These are phyloP conservation scores for Drosophila diplacantha DNA, from an alignment of 2,888 invertebrate genomes.

Conservation along the genomic window DNA sequence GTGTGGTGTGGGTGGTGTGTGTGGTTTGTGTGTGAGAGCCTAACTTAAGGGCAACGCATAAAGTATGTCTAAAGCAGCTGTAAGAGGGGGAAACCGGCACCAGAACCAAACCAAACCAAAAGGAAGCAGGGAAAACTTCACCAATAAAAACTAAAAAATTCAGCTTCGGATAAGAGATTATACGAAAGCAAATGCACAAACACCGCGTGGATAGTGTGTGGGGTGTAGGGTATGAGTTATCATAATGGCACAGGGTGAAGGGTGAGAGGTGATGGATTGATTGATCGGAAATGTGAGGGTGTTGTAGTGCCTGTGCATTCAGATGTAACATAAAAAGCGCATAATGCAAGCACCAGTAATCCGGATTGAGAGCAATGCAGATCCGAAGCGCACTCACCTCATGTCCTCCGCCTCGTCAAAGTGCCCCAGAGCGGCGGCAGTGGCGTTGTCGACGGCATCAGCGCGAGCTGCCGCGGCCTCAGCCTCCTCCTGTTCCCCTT, in stretches of 20 bases:
- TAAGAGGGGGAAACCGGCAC: slow-evolving; percentile 47
- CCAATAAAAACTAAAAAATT: slow-evolving; percentile 49
- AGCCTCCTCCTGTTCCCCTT: slow-evolving; percentile 25
- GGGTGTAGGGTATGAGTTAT: slow-evolving; percentile 32
- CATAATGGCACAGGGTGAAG: slow-evolving; percentile 43
- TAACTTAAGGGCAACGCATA: slow-evolving; percentile 48
- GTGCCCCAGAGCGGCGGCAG: slow-evolving; percentile 50
- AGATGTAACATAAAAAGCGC: slow-evolving; percentile 61
- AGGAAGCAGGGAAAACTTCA: slow-evolving; percentile 55
- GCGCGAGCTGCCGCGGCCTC: slow-evolving; percentile 49
- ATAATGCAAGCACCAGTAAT: slow-evolving; percentile 48
- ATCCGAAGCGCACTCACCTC: slow-evolving; percentile 64
- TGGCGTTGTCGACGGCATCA: slow-evolving; percentile 59
- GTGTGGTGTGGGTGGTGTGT: slow-evolving; percentile 19
- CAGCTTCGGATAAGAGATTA: slow-evolving; percentile 26
- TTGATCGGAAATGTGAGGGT: slow-evolving; percentile 3
- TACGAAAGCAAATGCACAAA: slow-evolving; percentile 55
- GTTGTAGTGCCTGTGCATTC: slow-evolving; percentile 62
- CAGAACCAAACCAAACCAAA: slow-evolving; percentile 63
- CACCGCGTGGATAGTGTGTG: slow-evolving; percentile 36
- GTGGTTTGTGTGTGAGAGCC: slow-evolving; percentile 4
- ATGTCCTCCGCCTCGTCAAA: slow-evolving; percentile 72
- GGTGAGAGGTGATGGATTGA: slow-evolving; percentile 43
- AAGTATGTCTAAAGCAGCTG: slow-evolving; percentile 50
- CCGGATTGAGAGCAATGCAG: slow-evolving; percentile 27